Conservation (phyloP, 2,888 invertebrate genomes). For the Drosophila borborema region DNA sequence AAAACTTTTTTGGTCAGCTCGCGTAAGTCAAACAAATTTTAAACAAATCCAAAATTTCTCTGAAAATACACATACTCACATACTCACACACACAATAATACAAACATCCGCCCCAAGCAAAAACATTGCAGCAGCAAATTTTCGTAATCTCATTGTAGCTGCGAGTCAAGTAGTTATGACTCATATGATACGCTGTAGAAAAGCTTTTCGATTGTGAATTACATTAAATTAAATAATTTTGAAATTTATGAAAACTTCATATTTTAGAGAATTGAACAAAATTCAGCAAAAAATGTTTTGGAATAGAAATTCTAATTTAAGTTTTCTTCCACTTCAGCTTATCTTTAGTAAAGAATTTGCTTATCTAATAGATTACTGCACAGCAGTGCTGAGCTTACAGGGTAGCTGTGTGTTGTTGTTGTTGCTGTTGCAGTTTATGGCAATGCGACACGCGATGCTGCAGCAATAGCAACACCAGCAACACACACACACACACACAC, state of each 20-base stretch:
- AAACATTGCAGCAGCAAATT: conserved; percentile 19
- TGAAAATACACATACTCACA: conserved; percentile 7
- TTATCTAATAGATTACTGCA: background rate
- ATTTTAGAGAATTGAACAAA: background rate
- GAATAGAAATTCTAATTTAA: background rate
- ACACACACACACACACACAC: conserved; percentile 6
- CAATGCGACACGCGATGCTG: conserved; percentile 75
- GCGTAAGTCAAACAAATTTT: conserved; percentile 42
- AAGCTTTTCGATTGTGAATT: background rate
- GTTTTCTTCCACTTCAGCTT: background rate
- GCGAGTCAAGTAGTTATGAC: background rate
- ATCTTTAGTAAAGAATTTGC: background rate
- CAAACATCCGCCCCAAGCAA: conserved; percentile 3
- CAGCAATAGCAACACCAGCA: conserved; percentile 42
- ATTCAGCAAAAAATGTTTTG: background rate
- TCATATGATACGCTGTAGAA: background rate
- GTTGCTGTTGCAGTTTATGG: conserved; percentile 62
- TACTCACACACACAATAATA: background rate
- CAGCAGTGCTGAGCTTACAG: conserved; percentile 4
- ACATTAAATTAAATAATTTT: rapidly evolving
- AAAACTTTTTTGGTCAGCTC: background rate
- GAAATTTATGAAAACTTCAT: too few relatives aligned
- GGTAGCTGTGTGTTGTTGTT: conserved; percentile 8
- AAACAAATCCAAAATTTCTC: conserved; percentile 20
- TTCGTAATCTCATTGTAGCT: background rate